Percentiles rank a stretch among this genome's conserved stretches.
These are phyloP conservation scores for Venustoraphidia nigricollis DNA, from an alignment of 2,888 invertebrate genomes.

Conservation along the genomic window DNA sequence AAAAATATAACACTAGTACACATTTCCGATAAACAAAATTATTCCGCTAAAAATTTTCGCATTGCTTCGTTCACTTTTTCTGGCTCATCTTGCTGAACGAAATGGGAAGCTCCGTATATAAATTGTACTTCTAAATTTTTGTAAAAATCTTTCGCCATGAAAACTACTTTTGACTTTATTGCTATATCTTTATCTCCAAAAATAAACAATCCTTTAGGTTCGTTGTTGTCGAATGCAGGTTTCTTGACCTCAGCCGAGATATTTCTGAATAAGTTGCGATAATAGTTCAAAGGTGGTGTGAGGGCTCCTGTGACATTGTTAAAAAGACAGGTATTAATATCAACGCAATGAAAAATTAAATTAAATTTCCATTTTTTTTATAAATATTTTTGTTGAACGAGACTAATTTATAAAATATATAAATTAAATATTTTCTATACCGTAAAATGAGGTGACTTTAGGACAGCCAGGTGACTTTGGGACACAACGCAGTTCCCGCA, in stretches of 20 bases:
- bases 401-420: too few relatives aligned
- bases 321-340: background rate
- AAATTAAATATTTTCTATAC: too few relatives aligned
- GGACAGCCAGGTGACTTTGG: too few relatives aligned
- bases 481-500: too few relatives aligned
- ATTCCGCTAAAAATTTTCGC: conserved; percentile 25
- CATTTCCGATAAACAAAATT: background rate
- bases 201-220: conserved; percentile 29
- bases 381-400: too few relatives aligned
- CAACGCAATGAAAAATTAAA: too few relatives aligned
- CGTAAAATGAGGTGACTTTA: too few relatives aligned
- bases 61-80: conserved; percentile 33
- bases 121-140: conserved; percentile 28
- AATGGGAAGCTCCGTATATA: conserved; percentile 33
- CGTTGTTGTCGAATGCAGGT: conserved; percentile 21
- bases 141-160: conserved; percentile 27
- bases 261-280: conserved; percentile 31
- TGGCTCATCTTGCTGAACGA: conserved; percentile 39
- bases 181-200: conserved; percentile 32
- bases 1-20: background rate
- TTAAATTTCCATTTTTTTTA: too few relatives aligned
- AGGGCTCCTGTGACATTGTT: conserved; percentile 30
- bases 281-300: conserved; percentile 39
- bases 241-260: conserved; percentile 17
- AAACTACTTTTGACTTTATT: conserved; percentile 21